These are phyloP conservation scores for Philaethria dido DNA, from an alignment of 2,888 invertebrate genomes.

Conservation along the genomic window DNA sequence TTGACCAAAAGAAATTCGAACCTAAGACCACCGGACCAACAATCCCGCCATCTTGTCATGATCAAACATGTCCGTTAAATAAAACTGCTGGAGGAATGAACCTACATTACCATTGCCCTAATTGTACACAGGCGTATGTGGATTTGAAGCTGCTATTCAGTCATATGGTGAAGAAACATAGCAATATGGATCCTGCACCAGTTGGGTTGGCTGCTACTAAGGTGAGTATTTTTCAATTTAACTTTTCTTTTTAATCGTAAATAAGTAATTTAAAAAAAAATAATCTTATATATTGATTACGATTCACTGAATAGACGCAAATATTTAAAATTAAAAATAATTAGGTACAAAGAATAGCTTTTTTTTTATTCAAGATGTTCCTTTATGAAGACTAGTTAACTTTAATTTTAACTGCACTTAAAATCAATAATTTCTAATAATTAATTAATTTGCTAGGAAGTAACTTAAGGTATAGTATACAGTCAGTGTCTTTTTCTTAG, in stretches of 20 bases:
- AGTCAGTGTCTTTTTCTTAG: slow-evolving; percentile 8
- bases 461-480: no score
- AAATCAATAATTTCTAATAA: no score
- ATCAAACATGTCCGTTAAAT: slow-evolving; percentile 78
- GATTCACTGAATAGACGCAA: no score
- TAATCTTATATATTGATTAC: no score
- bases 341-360: no score
- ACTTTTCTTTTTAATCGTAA: neutral
- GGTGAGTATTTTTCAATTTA: slow-evolving; percentile 55
- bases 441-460: no score
- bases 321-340: no score
- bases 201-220: slow-evolving; percentile 79
- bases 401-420: no score
- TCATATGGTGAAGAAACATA: slow-evolving; percentile 79
- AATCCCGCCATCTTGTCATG: slow-evolving; percentile 84
- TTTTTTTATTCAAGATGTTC: no score
- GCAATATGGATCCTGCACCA: slow-evolving; percentile 72
- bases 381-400: no score
- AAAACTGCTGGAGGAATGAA: slow-evolving; percentile 78
- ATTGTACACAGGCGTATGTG: slow-evolving; percentile 77
- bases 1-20: slow-evolving; percentile 69
- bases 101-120: slow-evolving; percentile 77
- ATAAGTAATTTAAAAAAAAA: no score
- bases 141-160: slow-evolving; percentile 76
- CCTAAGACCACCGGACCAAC: slow-evolving; percentile 70